These are phyloP conservation scores for Listronotus oregonensis DNA, from an alignment of 1,140 invertebrate genomes.

Conservation along the genomic window DNA sequence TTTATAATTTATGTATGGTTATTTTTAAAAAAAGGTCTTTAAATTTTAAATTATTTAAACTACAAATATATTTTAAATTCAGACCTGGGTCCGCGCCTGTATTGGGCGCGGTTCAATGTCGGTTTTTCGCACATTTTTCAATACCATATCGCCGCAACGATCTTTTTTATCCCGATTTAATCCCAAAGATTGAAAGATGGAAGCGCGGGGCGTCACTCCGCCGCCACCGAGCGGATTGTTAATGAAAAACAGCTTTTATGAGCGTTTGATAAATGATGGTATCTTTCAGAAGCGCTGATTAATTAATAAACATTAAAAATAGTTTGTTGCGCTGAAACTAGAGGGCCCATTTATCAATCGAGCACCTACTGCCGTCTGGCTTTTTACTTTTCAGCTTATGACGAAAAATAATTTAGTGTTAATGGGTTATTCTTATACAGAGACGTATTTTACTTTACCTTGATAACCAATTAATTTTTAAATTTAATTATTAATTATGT, in stretches of 20 bases:
- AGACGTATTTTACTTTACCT: background rate
- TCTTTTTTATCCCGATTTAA: conserved; percentile 31
- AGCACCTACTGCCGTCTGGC: conserved; percentile 21
- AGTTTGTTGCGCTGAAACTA: conserved; percentile 38
- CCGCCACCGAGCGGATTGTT: conserved; percentile 21
- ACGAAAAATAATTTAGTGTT: conserved; percentile 1
- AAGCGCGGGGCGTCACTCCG: conserved; percentile 6
- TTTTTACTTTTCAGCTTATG: conserved; percentile 12
- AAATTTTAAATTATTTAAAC: too few relatives aligned
- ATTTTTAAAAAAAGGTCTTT: too few relatives aligned
- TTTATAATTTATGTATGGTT: too few relatives aligned
- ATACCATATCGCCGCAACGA: conserved; percentile 17
- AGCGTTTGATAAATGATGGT: conserved; percentile 42
- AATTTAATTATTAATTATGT: too few relatives aligned
- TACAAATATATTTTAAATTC: too few relatives aligned
- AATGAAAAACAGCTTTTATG: conserved; percentile 44
- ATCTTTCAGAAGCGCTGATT: conserved; percentile 41
- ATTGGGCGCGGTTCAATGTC: background rate
- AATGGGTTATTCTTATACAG: background rate
- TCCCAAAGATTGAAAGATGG: conserved; percentile 23
- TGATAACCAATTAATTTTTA: too few relatives aligned
- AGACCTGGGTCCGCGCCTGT: background rate
- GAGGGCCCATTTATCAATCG: conserved; percentile 36
- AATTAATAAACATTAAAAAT: conserved; percentile 44
- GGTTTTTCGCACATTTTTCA: conserved; percentile 16